phyloP scores from a whole-genome alignment of 2,888 invertebrate species.

The Microctonus hyperodae region DNA sequence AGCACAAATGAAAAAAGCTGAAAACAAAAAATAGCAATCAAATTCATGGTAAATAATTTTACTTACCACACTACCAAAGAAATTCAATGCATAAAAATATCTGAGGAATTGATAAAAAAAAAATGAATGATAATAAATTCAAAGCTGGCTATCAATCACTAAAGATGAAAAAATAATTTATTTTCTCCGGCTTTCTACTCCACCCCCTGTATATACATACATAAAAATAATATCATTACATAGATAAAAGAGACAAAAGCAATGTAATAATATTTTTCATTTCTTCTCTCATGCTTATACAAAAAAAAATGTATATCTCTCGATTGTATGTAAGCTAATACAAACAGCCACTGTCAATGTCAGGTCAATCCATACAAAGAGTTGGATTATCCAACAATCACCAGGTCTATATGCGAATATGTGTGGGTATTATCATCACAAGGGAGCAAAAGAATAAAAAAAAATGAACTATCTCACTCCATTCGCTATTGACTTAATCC shows the following conservation, averaged over 20 bases:
- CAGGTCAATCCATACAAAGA: constrained; percentile 43
- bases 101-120: neutral
- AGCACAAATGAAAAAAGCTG: constrained; percentile 5
- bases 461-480: neutral
- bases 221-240: neutral
- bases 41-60: neutral
- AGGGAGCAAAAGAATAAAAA: constrained; percentile 25
- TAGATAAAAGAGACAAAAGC: neutral
- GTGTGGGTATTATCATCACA: constrained; percentile 2
- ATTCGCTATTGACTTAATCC: neutral
- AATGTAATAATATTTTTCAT: neutral
- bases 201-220: too few species aligned
- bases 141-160: neutral
- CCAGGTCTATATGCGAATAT: neutral
- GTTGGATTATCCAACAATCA: constrained; percentile 38
- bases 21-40: constrained; percentile 8
- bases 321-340: constrained; percentile 5
- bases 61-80: neutral
- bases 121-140: neutral
- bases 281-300: neutral
- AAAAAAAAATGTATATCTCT: neutral
- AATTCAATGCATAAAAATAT: neutral
- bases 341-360: constrained; percentile 34
- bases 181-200: neutral
- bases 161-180: neutral